Base-by-base conservation (phyloP, 1,140 invertebrate species). In the Mizuhopecten yessoensis region DNA sequence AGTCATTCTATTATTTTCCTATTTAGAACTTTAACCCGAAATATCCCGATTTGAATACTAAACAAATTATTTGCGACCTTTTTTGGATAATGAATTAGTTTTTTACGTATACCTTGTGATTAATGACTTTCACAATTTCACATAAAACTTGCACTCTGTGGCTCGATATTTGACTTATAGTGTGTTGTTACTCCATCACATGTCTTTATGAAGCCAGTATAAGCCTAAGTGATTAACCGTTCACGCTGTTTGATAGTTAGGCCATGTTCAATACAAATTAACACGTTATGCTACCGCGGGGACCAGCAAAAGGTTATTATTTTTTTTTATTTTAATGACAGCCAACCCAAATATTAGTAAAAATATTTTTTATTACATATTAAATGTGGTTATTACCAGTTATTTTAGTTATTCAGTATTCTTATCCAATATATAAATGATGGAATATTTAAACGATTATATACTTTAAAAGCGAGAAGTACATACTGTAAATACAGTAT, bases 41-140 rank as follows among this genome's bases (percentile, higher is more conserved):
- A 29, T 29, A 5, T 29, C 23, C 15, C 9, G 5, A n/a, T 75
- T 75, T 75, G 23, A 29, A 75, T 75, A 29, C 23, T 29, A 75
- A 75, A 75, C 57, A 75, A 75, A 75, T 75, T n/a, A 75, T n/a
- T 75, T 49, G 11, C 45, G 45, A 75, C 29, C 29, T 75, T 75
- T 23, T 29, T 75, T 3, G 23, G 57, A 75, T 17, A 75, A 75
- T 75, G 57, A n/a, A 75, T 29, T 45, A 45, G 57, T 5, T 75
- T 75, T 75, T 75, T 75, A 2, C 57, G 23, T n/a, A n/a, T 75
- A n/a, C 23, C 1, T n/a, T n/a, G 57, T 75, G n/a, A 75, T 75
- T 75, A n/a, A 75, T 75, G 57, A 17, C 23, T 75, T 75, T 75
- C 29, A 75, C n/a, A 29, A n/a, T 75, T 75, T 17, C n/a, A 75